Evolutionary conservation across 1,140 invertebrate genomes (phyloP), one percentile per base, ranked within the genome.

Genomic region (Bacillus rossius): DNA sequence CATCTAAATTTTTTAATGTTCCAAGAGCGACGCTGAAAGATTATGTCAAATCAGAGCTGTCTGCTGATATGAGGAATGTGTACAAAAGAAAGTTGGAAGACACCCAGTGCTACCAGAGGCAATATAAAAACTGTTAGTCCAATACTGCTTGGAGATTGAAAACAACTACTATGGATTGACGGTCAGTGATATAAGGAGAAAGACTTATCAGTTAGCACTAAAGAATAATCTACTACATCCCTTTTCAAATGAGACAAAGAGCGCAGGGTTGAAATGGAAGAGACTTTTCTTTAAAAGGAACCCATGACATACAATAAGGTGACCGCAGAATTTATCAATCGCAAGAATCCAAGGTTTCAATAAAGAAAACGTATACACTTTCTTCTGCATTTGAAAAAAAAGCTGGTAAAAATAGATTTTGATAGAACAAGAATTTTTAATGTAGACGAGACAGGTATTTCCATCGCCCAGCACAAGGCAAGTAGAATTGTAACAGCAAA

Each of bases 141-240:
- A 64, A 47, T 61, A 70, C 60, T 34, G 66, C 13, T 47, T 57
- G 40, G 49, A 62, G 22, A 61, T 67, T 47, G 66, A 65, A 10
- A 17, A 53, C 8, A 43, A 42, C 10, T 60, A 67, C 25, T 66
- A 58, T 57, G 67, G 67, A 14, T 51, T 69, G 14, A 63, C 59
- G n/a, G 16, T 22, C 2, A 55, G 43, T 25, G 58, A 72, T 56
- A 3, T 67, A 23, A 51, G 59, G 45, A 16, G n/a, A 48, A 37
- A 67, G 22, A 65, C 65, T 41, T 69, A 54, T 59, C 58, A 71
- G 61, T 56, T 67, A 19, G 65, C 67, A 17, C 60, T 60, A 50
- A 65, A 60, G 59, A 64, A 70, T 57, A 61, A 65, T 16, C 1
- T 53, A 13, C 19, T 16, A 38, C 23, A 53, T 40, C 50, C 50